Conservation (phyloP, 64 coral and sea anemone genomes). For the Hydrozoanthus tunicans region DNA sequence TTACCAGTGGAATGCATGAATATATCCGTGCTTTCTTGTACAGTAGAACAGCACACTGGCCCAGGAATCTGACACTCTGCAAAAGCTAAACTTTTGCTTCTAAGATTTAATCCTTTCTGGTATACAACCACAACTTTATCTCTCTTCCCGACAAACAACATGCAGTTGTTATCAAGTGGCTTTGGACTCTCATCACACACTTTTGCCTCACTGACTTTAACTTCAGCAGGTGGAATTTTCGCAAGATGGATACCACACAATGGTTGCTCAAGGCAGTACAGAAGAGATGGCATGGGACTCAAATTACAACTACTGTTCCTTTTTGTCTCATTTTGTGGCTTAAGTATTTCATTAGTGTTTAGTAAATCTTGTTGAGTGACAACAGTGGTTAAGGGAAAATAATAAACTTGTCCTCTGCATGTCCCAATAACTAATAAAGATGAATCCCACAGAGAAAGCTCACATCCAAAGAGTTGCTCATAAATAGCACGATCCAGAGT, state of each 20-base stretch:
- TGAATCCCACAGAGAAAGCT: conserved; percentile 22
- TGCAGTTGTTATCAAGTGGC: background rate
- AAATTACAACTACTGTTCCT: background rate
- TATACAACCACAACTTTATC: conserved; percentile 32
- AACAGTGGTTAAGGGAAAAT: conserved; percentile 12
- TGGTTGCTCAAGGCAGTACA: conserved; percentile 51
- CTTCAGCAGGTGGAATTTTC: background rate
- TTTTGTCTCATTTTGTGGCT: background rate
- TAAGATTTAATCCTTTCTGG: background rate
- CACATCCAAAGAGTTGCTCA: conserved; percentile 30
- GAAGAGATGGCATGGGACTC: conserved; percentile 16
- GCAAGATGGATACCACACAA: conserved; percentile 13
- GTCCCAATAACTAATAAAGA: background rate
- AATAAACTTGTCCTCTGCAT: conserved; percentile 3
- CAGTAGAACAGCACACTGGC: conserved; percentile 19
- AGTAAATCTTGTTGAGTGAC: background rate
- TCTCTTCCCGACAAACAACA: conserved; percentile 48
- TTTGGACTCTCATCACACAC: background rate
- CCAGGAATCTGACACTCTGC: conserved; percentile 38
- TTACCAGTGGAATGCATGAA: conserved; percentile 43
- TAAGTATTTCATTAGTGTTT: background rate
- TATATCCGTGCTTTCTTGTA: background rate
- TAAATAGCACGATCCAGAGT: conserved; percentile 16
- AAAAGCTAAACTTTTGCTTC: background rate
- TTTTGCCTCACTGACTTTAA: background rate